Conservation (phyloP, 2,888 invertebrate genomes). For the Ametastegia equiseti region DNA sequence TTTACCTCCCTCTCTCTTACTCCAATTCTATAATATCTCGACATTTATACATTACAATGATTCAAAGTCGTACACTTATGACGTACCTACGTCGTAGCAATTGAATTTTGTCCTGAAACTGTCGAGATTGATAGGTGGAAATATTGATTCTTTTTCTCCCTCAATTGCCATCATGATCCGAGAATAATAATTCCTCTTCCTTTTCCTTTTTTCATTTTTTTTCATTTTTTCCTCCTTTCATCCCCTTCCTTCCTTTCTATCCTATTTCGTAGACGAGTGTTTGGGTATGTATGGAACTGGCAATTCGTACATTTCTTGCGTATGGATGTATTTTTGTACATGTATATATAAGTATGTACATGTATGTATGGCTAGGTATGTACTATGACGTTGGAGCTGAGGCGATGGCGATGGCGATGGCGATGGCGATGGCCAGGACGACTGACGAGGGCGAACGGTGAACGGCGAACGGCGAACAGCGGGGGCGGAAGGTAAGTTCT, state of each 20-base stretch:
- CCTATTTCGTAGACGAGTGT: neutral
- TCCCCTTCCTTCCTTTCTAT: neutral
- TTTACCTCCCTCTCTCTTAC: neutral
- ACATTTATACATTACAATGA: no score
- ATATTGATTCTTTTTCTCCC: neutral
- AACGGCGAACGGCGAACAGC: slow-evolving; percentile 5
- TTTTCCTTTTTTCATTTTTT: neutral
- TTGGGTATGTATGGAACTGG: slow-evolving; percentile 18
- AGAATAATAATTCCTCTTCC: neutral
- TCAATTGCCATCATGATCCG: neutral
- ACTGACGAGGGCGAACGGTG: slow-evolving; percentile 31
- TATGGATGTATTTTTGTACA: neutral
- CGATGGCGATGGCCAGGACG: slow-evolving; percentile 22
- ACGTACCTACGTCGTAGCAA: neutral
- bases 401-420: neutral
- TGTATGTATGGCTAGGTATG: no score
- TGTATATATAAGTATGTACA: no score
- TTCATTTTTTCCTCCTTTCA: neutral
- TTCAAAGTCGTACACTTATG: neutral
- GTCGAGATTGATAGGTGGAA: no score
- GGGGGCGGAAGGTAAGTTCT: slow-evolving; percentile 49
- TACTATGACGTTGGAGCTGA: slow-evolving; percentile 11
- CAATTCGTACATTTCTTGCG: slow-evolving; percentile 32
- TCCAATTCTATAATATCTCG: no score
- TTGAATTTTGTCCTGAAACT: slow-evolving; percentile 7